Evolutionary conservation across 2,888 invertebrate species (phyloP), one percentile per base, ranked within the genome.

Genomic region (Dryobota labecula): DNA sequence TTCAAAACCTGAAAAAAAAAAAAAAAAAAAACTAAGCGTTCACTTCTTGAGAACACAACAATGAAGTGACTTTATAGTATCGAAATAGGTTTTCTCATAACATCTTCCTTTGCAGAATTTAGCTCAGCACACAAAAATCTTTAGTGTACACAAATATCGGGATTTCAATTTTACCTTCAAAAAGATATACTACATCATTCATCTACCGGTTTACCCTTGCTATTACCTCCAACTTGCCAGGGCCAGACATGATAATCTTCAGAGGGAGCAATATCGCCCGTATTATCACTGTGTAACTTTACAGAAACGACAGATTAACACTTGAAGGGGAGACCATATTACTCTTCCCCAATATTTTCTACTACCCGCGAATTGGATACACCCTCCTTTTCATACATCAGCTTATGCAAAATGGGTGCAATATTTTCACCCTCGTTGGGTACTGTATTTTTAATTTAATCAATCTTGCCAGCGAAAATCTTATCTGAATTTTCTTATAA

Each of bases 221-320:
- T 76, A 81, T 79, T 80, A 84, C 79, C 69, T 66, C 75, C 78
- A 76, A 72, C 73, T 73, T 83, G 76, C 80, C 89, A 91, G 92
- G 90, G 76, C 80, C 89, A 91, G 92, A 90, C 91, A 84, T 87
- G 89, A 89, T 92, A 92, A 93, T 92, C 92, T 89, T 82, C 80
- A 73, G 84, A 84, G 85, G 84, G 76, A 84, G 90, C 87, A 92
- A 93, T 93, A 93, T 93, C 88, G 76, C 76, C 80, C 84, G 87
- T 87, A 89, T 89, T 89, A 90, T 89, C 83, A 79, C 81, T 85
- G 79, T 89, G 88, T 89, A 91, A 89, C 90, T 90, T 87, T 82
- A 84, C 83, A 84, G 83, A 86, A 85, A 86, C 87, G 92, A 88
- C 88, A 87, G 86, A 88, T 89, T 92, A 91, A 90, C 91, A 88